Evolutionary conservation across 2,888 invertebrate species (phyloP), one percentile per base, ranked within the genome.

Genomic region (Masnerella sp.): DNA sequence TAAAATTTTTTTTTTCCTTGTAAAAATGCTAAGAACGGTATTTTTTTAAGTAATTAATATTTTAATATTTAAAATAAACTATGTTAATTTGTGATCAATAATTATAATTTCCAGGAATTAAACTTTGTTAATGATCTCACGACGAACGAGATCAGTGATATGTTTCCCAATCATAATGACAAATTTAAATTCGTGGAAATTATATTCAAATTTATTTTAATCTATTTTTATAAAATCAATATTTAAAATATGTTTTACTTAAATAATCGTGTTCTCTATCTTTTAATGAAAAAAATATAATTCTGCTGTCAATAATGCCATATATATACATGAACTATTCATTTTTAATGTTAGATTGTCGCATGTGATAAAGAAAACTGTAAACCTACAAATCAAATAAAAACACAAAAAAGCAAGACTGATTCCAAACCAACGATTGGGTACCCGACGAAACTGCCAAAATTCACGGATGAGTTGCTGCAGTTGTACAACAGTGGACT

Each of bases 391-490:
- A 32, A 5, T 32, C 7, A 32, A 3, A n/a, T 32, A 11, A 32
- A 32, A n/a, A n/a, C 32, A 11, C 32, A 32, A 32, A 32, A 32
- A 32, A 32, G 32, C 32, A 32, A 32, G 32, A 32, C 32, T 11
- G 32, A 32, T 32, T 32, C 40, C 4, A 42, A 42, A 9, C 7
- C 42, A 42, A 15, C 18, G n/a, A 18, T 42, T 15, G 18, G 18
- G 5, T 18, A 18, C 18, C 42, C 42, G n/a, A 18, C 18, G 3
- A 18, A 15, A 18, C 18, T 42, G 18, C 42, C 42, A 42, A 18
- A n/a, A 18, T 18, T 42, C 18, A 42, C 42, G 5, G 42, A 42
- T 42, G 42, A 42, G n/a, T n/a, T 42, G 17, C 15, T 42, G 42
- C 18, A 15, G 7, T 42, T 18, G 17, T n/a, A 18, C 5, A 42